Base-by-base conservation (phyloP, 2,797 vertebrate species). In the Halcyon leucocephala region DNA sequence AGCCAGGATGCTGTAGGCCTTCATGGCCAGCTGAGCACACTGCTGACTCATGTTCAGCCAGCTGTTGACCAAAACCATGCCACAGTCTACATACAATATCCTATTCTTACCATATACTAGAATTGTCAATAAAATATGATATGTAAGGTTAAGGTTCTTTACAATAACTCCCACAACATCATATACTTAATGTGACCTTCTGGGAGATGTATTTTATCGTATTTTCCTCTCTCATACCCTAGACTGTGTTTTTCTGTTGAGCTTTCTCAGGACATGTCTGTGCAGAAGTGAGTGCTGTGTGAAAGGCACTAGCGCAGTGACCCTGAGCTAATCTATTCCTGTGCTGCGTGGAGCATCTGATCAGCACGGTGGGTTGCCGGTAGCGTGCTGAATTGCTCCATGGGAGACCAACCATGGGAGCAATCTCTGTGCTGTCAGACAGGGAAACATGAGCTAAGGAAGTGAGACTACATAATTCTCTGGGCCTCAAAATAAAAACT, bases 271-370 rank as follows among this genome's bases (percentile, higher is more conserved):
- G 70, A 65, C 13, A 9, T 4, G 16, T 35, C 60, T 86, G 48
- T 0, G 0, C 39, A 89, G 81, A 82, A 86, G 21, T n/a, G 49
- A 93, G 77, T 0, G 0, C 77, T 49, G 19, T 65, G 14, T 55
- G 86, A 82, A 86, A 89, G 51, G 46, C 70, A 62, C 58, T 51
- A 69, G 70, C 25, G 86, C 73, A 29, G 42, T 44, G 86, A 89
- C 79, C 84, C 90, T 41, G 42, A 41, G 80, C 70, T 65, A 25
- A 82, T 70, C 42, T 80, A 25, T 35, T 58, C 57, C 74, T 29
- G 21, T 61, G 49, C 79, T 65, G 85, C n/a, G 22, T 5, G 22
- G 61, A 94, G 52, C 90, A 82, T 73, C 86, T 86, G 93, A 89
- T 62, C 85, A 60, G 71, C 77, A 54, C 28, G 0, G 51, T 3